Percentiles rank a stretch among this genome's conserved stretches.
Conservation (phyloP, 1,140 invertebrate genomes). For the Mylabris phalerata region DNA sequence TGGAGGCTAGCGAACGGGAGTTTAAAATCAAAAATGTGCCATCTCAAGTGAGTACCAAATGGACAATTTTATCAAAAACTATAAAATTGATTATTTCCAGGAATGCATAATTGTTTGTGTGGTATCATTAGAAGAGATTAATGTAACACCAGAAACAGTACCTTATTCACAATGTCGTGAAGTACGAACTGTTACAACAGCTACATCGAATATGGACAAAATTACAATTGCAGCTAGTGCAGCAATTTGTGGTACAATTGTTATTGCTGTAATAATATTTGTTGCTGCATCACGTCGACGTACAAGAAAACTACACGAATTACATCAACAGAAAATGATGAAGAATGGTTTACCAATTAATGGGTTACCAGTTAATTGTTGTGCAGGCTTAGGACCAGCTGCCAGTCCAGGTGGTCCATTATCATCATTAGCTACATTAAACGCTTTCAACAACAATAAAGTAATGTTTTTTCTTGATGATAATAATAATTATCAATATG, state of each 20-base stretch:
- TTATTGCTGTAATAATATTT: slow-evolving; percentile 81
- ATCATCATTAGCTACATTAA: slow-evolving; percentile 70
- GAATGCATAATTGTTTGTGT: slow-evolving; percentile 91
- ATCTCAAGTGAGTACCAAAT: slow-evolving; percentile 56
- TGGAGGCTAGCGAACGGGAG: slow-evolving; percentile 80
- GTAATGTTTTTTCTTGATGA: slow-evolving; percentile 29
- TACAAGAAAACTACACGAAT: slow-evolving; percentile 65
- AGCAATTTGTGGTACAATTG: slow-evolving; percentile 87
- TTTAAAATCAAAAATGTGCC: slow-evolving; percentile 91
- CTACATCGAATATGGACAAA: slow-evolving; percentile 85
- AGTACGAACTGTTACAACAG: slow-evolving; percentile 72
- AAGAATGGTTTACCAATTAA: slow-evolving; percentile 58
- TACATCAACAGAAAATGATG: slow-evolving; percentile 56
- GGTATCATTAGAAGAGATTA: slow-evolving; percentile 78
- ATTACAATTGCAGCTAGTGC: slow-evolving; percentile 89
- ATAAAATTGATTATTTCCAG: slow-evolving; percentile 43
- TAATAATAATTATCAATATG: background rate
- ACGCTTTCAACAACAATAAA: slow-evolving; percentile 73
- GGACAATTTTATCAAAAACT: background rate
- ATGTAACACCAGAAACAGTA: slow-evolving; percentile 76
- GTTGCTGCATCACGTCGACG: slow-evolving; percentile 69
- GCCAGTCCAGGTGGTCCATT: slow-evolving; percentile 69
- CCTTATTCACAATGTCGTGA: slow-evolving; percentile 83
- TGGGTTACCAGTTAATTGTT: slow-evolving; percentile 67
- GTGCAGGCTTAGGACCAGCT: slow-evolving; percentile 59